phyloP scores from a whole-genome alignment of 2,113 vertebrate species.

The Crotalus helleri region DNA sequence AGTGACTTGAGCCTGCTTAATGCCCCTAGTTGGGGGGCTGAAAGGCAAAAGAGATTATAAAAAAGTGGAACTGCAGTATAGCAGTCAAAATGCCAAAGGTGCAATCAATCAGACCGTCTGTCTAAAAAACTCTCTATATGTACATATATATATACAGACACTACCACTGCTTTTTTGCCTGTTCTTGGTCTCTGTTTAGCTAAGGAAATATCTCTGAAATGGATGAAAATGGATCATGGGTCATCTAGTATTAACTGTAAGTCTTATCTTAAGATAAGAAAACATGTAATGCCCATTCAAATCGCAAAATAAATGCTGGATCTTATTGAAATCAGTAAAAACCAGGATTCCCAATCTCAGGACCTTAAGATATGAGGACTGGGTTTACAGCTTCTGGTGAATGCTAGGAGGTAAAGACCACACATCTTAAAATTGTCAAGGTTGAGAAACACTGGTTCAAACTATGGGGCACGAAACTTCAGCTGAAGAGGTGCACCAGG shows the following conservation, averaged over 20 bases:
- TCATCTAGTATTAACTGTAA: background rate
- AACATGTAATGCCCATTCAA: background rate
- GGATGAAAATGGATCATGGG: background rate
- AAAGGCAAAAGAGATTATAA: too few species aligned
- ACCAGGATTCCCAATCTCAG: background rate
- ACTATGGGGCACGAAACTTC: background rate
- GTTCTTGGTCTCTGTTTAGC: background rate
- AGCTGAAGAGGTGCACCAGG: background rate
- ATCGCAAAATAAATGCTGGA: background rate
- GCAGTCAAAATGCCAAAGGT: too few species aligned
- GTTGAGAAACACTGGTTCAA: background rate
- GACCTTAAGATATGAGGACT: background rate
- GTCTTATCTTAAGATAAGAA: background rate
- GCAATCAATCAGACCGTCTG: too few species aligned
- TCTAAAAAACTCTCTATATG: too few species aligned
- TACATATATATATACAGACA: too few species aligned
- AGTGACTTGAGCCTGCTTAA: too few species aligned
- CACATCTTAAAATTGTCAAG: background rate
- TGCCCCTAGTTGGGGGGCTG: too few species aligned
- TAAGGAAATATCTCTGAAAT: background rate
- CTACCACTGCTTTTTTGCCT: too few species aligned
- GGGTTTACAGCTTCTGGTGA: background rate
- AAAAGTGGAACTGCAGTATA: too few species aligned
- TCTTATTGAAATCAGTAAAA: background rate
- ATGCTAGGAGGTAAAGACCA: background rate